Evolutionary conservation across 2,888 invertebrate species (phyloP).

Genomic region (Craniophora ligustri): DNA sequence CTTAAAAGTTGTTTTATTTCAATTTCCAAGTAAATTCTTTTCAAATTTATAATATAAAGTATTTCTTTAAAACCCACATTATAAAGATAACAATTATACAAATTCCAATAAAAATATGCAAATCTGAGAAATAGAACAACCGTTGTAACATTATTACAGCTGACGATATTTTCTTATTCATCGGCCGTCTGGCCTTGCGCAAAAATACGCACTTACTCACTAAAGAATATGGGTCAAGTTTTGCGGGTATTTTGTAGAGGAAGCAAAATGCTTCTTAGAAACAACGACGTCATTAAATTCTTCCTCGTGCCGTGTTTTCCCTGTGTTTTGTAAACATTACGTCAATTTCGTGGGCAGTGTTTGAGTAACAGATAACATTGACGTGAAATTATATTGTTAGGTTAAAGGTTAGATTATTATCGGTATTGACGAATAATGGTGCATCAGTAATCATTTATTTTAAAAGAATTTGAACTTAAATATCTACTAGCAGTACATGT

Average conservation of each 20-base stretch:
- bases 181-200: constrained; percentile 43
- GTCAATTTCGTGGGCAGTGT: background rate
- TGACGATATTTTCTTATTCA: constrained; percentile 36
- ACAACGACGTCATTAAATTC: constrained; percentile 6
- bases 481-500: too few relatives aligned
- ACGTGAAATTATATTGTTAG: background rate
- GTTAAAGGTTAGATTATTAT: too few relatives aligned
- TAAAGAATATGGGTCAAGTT: constrained; percentile 55
- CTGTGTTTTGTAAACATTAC: constrained; percentile 21
- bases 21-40: too few relatives aligned
- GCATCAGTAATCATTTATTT: too few relatives aligned
- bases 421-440: too few relatives aligned
- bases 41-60: too few relatives aligned
- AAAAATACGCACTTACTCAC: constrained; percentile 30
- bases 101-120: constrained; percentile 17
- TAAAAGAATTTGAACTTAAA: too few relatives aligned
- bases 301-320: constrained; percentile 1
- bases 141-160: constrained; percentile 32
- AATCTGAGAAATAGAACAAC: constrained; percentile 12
- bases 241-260: constrained; percentile 21
- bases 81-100: constrained; percentile 4
- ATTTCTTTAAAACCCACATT: background rate
- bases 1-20: too few relatives aligned
- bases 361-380: background rate
- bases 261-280: constrained; percentile 15